Percentiles rank a stretch among this genome's conserved stretches.
These are phyloP conservation scores for Kryptolebias ocellatus DNA, from an alignment of 2,797 vertebrate genomes.

Conservation along the genomic window DNA sequence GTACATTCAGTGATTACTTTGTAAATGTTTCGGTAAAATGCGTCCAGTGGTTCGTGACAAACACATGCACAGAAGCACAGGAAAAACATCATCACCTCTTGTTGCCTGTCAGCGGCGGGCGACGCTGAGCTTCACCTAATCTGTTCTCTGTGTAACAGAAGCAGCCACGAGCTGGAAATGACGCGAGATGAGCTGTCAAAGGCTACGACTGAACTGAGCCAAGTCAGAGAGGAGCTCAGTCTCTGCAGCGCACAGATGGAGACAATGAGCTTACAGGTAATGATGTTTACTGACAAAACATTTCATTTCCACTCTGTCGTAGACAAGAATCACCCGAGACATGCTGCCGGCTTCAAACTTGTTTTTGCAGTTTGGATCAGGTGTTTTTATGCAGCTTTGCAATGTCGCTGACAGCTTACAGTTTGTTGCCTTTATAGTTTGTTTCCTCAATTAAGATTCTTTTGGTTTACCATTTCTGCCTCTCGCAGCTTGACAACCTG, in stretches of 20 bases:
- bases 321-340: constrained; percentile 32
- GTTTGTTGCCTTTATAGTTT: constrained; percentile 14
- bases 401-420: constrained; percentile 2
- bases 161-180: constrained; percentile 70
- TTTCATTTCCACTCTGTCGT: constrained; percentile 47
- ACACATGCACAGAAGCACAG: no score
- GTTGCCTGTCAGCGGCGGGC: no score
- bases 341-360: constrained; percentile 17
- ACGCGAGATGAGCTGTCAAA: constrained; percentile 62
- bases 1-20: no score
- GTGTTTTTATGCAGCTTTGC: constrained; percentile 21
- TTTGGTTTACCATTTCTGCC: constrained; percentile 21
- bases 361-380: constrained; percentile 14
- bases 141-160: constrained; percentile 61
- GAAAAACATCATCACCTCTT: no score
- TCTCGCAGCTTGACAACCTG: constrained; percentile 66
- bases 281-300: constrained; percentile 54
- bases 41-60: no score
- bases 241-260: constrained; percentile 64
- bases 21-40: no score
- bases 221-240: constrained; percentile 58
- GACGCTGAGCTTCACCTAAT: constrained; percentile 1
- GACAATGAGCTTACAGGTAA: constrained; percentile 72
- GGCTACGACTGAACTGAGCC: constrained; percentile 66
- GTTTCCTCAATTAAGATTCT: constrained; percentile 1